Percentiles rank a stretch among this genome's conserved stretches.
Conservation (phyloP, 2,797 vertebrate species). For the Notamacropus eugenii region DNA sequence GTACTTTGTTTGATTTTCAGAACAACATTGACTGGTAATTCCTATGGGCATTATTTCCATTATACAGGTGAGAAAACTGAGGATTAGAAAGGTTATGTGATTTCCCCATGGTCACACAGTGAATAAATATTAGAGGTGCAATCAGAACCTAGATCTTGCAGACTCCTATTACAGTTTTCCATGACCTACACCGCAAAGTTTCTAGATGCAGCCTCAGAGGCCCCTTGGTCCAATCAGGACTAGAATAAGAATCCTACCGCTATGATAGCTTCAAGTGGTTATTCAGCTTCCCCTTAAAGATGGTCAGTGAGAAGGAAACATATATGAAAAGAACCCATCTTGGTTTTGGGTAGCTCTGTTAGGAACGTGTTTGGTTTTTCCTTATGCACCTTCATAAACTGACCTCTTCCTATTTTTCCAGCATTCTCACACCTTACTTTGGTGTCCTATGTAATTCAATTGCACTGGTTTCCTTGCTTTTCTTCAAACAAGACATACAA, state of each 20-base stretch:
- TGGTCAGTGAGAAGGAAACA: neutral
- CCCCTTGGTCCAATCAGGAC: neutral
- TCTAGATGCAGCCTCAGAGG: neutral
- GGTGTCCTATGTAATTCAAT: neutral
- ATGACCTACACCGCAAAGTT: neutral
- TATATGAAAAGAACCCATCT: neutral
- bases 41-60: neutral
- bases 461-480: neutral
- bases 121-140: neutral
- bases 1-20: neutral
- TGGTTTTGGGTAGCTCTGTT: neutral
- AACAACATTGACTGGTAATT: neutral
- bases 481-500: neutral
- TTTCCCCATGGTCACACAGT: neutral
- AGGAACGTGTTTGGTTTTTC: neutral
- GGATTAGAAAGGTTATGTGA: neutral
- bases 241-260: neutral
- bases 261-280: neutral
- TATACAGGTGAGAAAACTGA: neutral
- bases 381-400: neutral
- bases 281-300: neutral
- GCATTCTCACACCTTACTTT: neutral
- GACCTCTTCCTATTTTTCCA: neutral
- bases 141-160: neutral
- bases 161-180: neutral